Percentiles rank a stretch among this genome's conserved stretches.
Conservation (phyloP, 2,888 invertebrate genomes). For the Acleris holmiana region DNA sequence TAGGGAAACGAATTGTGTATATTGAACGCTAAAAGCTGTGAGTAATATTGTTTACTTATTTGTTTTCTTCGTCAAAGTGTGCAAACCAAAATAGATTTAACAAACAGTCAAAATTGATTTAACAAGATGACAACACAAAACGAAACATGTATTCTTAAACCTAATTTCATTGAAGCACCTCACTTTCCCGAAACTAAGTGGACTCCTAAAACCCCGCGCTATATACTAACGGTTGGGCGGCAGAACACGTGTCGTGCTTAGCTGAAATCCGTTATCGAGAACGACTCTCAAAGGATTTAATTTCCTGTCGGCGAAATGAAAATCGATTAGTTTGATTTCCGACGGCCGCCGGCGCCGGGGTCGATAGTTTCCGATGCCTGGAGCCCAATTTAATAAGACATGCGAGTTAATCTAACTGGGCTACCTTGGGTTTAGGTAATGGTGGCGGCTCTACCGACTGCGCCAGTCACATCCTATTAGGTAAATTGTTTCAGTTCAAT, state of each 20-base stretch:
- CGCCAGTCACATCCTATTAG: constrained; percentile 16
- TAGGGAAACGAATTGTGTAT: too few relatives aligned
- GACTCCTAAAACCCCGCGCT: constrained; percentile 31
- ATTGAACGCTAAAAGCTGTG: too few relatives aligned
- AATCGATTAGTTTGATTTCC: constrained; percentile 85
- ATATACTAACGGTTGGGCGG: constrained; percentile 48
- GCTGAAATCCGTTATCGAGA: constrained; percentile 78
- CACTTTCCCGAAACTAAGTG: constrained; percentile 2
- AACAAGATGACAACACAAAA: too few relatives aligned
- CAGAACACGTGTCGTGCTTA: constrained; percentile 79
- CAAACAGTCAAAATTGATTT: too few relatives aligned
- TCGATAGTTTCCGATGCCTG: constrained; percentile 76
- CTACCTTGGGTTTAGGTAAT: constrained; percentile 22
- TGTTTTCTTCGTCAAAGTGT: too few relatives aligned
- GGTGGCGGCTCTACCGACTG: background rate
- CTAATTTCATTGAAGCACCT: too few relatives aligned
- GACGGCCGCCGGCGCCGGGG: constrained; percentile 65
- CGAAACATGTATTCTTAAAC: background rate
- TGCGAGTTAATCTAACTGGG: constrained; percentile 54
- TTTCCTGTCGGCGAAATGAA: constrained; percentile 82
- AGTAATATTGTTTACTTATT: too few relatives aligned
- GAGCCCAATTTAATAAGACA: constrained; percentile 74
- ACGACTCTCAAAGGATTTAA: constrained; percentile 83
- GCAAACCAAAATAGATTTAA: too few relatives aligned
- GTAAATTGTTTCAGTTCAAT: constrained; percentile 21